Conservation (phyloP, 1,140 invertebrate species). For the Trachelipus rathkii region DNA sequence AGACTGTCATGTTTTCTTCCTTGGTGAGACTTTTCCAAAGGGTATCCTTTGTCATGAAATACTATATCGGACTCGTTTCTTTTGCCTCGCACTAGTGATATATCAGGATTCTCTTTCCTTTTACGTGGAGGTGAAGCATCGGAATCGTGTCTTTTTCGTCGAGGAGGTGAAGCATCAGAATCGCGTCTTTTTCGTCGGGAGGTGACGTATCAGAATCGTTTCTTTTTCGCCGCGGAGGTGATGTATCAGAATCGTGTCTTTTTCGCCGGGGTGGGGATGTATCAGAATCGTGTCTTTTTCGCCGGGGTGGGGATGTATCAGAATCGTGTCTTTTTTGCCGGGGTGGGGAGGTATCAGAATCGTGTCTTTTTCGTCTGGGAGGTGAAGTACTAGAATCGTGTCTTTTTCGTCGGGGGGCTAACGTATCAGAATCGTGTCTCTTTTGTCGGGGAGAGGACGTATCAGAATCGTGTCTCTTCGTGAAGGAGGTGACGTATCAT, state of each 20-base stretch:
- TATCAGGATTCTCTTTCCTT: conserved; percentile 46
- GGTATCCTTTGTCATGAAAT: conserved; percentile 30
- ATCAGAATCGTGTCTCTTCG: conserved; percentile 47
- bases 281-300: conserved; percentile 43
- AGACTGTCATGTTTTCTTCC: conserved; percentile 2
- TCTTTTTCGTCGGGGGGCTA: conserved; percentile 35
- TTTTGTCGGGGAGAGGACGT: conserved; percentile 45
- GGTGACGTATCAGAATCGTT: conserved; percentile 48
- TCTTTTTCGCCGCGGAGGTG: conserved; percentile 44
- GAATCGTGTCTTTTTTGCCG: conserved; percentile 32
- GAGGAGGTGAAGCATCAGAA: conserved; percentile 34
- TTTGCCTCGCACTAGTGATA: no score
- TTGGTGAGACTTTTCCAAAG: conserved; percentile 37
- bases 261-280: conserved; percentile 44
- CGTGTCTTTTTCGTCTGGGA: conserved; percentile 18
- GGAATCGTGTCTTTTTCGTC: no score
- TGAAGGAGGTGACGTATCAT: conserved; percentile 45
- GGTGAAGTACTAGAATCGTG: conserved; percentile 32
- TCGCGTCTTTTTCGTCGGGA: conserved; percentile 41
- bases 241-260: conserved; percentile 47
- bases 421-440: conserved; percentile 34
- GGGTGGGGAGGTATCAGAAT: conserved; percentile 39
- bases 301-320: conserved; percentile 46
- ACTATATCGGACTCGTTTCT: no score
- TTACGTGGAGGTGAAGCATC: conserved; percentile 34